A percentile compares a stretch with the other conserved stretches of the same genome.
Evolutionary conservation across 2,113 vertebrate species (phyloP).

Genomic region (Pseudopodoces humilis): DNA sequence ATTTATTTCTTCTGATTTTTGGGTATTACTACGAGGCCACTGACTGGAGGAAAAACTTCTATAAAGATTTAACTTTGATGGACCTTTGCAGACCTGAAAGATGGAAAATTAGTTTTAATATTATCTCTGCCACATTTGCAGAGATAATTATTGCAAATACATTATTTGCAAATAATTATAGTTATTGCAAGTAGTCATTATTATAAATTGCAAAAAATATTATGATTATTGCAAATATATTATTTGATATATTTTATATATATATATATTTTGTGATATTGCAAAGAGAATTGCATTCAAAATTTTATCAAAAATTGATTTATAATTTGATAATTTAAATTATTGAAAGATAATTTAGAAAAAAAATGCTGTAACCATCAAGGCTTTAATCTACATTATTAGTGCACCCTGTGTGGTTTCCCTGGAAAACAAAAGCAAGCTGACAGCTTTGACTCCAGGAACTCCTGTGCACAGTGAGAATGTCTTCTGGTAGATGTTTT

Average conservation of each 20-base stretch:
- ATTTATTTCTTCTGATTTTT: neutral
- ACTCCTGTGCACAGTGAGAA: neutral
- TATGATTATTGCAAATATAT: too few relatives aligned
- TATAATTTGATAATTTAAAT: too few relatives aligned
- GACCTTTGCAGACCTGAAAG: neutral
- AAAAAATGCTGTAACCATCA: neutral
- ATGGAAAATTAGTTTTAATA: neutral
- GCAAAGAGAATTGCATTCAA: too few relatives aligned
- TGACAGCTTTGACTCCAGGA: neutral
- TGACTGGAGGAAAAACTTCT: neutral
- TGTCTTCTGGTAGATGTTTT: neutral
- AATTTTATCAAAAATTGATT: too few relatives aligned
- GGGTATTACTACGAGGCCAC: neutral
- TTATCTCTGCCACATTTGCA: neutral
- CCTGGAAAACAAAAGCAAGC: neutral
- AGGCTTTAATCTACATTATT: neutral
- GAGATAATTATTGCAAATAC: too few relatives aligned
- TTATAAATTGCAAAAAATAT: too few relatives aligned
- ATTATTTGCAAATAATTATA: too few relatives aligned
- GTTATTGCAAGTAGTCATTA: too few relatives aligned
- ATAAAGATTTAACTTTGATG: neutral
- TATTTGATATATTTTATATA: too few relatives aligned
- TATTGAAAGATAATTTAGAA: neutral
- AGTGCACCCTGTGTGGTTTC: slow-evolving; percentile 6
- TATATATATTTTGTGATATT: too few relatives aligned